phyloP scores from a whole-genome alignment of 1,140 invertebrate species.

The Pseudomyrmex flavicornis region DNA sequence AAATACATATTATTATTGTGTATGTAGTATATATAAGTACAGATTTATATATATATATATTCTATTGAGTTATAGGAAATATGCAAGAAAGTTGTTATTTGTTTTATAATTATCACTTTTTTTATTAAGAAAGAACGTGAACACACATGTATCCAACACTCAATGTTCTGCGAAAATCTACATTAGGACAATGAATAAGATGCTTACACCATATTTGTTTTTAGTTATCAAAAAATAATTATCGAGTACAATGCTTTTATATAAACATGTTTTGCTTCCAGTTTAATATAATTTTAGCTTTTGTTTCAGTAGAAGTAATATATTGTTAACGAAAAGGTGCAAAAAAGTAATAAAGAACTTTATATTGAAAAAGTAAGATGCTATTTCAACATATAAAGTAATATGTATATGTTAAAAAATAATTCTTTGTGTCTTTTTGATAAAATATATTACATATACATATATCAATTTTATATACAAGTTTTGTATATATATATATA shows the following conservation, averaged over 20 bases:
- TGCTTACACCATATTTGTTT: background rate
- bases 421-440: slow-evolving; percentile 18
- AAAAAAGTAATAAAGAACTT: slow-evolving; percentile 35
- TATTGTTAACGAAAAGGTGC: slow-evolving; percentile 37
- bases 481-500: no score
- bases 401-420: slow-evolving; percentile 35
- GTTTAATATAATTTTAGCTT: slow-evolving; percentile 51
- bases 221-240: background rate
- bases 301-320: slow-evolving; percentile 63
- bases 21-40: background rate
- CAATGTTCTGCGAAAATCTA: slow-evolving; percentile 22
- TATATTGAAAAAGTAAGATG: background rate
- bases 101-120: background rate
- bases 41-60: slow-evolving; percentile 38
- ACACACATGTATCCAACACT: background rate
- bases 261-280: background rate
- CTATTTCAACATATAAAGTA: slow-evolving; percentile 4
- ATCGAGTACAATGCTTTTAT: slow-evolving; percentile 6
- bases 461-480: background rate
- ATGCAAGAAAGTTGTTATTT: background rate
- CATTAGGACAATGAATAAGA: background rate
- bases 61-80: slow-evolving; percentile 4
- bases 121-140: background rate
- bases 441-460: slow-evolving; percentile 11
- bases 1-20: slow-evolving; percentile 44